Evolutionary conservation across 2,888 invertebrate species (phyloP).

Genomic region (Shargacucullia verbasci): DNA sequence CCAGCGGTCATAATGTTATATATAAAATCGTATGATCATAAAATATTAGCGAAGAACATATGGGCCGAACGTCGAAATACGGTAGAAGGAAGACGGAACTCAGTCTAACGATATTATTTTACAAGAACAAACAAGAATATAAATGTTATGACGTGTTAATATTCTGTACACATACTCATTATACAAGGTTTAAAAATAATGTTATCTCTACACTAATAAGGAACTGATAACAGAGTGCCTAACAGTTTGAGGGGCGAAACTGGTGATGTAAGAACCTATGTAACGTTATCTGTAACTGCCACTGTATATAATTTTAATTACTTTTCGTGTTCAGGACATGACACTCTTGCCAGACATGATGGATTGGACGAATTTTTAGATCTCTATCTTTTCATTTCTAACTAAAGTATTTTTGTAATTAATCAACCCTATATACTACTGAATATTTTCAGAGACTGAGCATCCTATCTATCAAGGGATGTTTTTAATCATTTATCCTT

Average conservation of each 20-base stretch:
- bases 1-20: no score
- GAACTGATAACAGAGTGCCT: slow-evolving; percentile 48
- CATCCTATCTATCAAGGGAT: no score
- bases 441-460: no score
- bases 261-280: slow-evolving; percentile 34
- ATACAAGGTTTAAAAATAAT: slow-evolving; percentile 47
- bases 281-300: slow-evolving; percentile 52
- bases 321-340: slow-evolving; percentile 37
- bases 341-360: slow-evolving; percentile 16
- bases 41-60: no score
- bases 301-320: slow-evolving; percentile 57
- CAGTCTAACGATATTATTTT: slow-evolving; percentile 1
- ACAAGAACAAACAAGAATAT: slow-evolving; percentile 16
- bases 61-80: background rate
- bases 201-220: slow-evolving; percentile 56
- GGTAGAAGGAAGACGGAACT: background rate
- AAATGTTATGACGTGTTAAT: slow-evolving; percentile 22
- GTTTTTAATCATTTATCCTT: no score
- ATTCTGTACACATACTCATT: slow-evolving; percentile 19
- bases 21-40: no score
- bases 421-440: no score
- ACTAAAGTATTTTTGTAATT: no score
- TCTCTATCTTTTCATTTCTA: no score
- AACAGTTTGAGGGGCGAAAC: slow-evolving; percentile 35
- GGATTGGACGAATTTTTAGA: slow-evolving; percentile 4